These are phyloP conservation scores for Hypercompe scribonia DNA, from an alignment of 2,888 invertebrate species.

Conservation along the genomic window DNA sequence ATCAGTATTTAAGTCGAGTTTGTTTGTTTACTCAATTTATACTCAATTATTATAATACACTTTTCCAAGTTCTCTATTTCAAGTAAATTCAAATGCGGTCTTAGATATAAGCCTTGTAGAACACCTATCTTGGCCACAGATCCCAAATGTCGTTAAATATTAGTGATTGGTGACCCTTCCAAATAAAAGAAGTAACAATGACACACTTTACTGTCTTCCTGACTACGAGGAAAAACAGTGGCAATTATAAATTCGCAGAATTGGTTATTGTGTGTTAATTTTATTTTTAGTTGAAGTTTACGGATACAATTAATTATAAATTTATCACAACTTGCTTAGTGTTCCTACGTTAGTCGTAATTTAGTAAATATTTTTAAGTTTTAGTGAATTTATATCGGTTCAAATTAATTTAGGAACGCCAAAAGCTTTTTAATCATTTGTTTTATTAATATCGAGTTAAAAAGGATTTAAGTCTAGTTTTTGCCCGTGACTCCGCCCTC, in stretches of 20 bases:
- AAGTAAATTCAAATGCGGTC: background rate
- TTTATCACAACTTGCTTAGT: no score
- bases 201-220: background rate
- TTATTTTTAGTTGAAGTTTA: background rate
- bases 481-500: no score
- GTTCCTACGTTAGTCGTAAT: no score
- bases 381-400: no score
- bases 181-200: background rate
- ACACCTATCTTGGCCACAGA: background rate
- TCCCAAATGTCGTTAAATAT: background rate
- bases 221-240: background rate
- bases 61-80: background rate
- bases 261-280: constrained; percentile 2
- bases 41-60: background rate
- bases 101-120: background rate
- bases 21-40: background rate
- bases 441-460: no score
- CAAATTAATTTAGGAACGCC: no score
- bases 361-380: no score
- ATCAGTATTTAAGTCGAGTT: background rate
- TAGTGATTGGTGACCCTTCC: background rate
- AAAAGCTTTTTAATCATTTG: no score
- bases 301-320: background rate
- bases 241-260: background rate
- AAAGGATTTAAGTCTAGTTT: no score